Evolutionary conservation across 2,888 invertebrate genomes (phyloP).

Genomic region (Mesorhabditis belari): DNA sequence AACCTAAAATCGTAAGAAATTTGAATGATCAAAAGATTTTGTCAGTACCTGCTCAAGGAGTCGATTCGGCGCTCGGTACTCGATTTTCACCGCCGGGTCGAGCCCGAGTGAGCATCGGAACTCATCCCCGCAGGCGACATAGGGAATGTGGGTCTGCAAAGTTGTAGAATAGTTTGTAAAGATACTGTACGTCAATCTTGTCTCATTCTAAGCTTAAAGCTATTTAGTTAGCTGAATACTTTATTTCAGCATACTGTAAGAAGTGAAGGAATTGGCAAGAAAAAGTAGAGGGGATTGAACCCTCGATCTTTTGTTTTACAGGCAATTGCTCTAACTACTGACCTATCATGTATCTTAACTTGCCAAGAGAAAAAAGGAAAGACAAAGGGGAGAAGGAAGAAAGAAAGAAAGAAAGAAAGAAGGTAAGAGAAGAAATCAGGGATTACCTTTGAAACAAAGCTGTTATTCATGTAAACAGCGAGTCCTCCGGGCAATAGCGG

Average conservation of each 20-base stretch:
- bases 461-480: slow-evolving; percentile 56
- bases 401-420: not conserved
- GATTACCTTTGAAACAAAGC: slow-evolving; percentile 54
- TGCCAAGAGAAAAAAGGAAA: too few relatives aligned
- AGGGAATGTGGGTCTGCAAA: slow-evolving; percentile 46
- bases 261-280: too few relatives aligned
- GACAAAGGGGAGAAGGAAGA: too few relatives aligned
- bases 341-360: too few relatives aligned
- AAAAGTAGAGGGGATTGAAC: too few relatives aligned
- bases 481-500: slow-evolving; percentile 55
- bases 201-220: not conserved
- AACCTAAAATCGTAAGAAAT: slow-evolving; percentile 20
- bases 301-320: too few relatives aligned
- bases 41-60: slow-evolving; percentile 45
- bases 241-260: too few relatives aligned
- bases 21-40: too few relatives aligned
- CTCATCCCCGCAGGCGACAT: slow-evolving; percentile 55
- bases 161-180: not conserved
- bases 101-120: slow-evolving; percentile 56
- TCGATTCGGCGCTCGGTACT: slow-evolving; percentile 53
- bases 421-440: not conserved
- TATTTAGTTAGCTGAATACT: not conserved
- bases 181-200: not conserved
- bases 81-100: slow-evolving; percentile 55
- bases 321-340: too few relatives aligned